Base-by-base conservation (phyloP, 2,888 invertebrate species). In the Balanococcus diminutus region DNA sequence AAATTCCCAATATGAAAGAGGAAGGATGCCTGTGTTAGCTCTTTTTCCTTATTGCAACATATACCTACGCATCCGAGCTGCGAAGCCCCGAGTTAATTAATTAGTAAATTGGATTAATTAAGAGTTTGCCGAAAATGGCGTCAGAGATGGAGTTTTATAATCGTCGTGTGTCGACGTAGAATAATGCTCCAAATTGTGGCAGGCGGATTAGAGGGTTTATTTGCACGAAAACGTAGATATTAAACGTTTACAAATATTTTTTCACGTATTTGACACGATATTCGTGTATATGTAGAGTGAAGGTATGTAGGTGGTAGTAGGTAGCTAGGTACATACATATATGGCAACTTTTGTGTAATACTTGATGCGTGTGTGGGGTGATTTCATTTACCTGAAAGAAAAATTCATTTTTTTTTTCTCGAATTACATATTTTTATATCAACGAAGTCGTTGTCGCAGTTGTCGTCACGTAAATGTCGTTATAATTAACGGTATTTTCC, bases 211-310 rank as follows among this genome's bases (percentile, higher is more conserved):
- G n/a, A n/a, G n/a, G n/a, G n/a, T n/a, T n/a, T n/a, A n/a, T 25
- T 8, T 31, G 36, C 36, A 36, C 32, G 75, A 79, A 67, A 67
- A 67, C 28, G 28, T 67, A 67, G 28, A 67, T 14, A 36, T 79
- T 79, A 32, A 79, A 79, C 75, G 75, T 79, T 79, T 79, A 79
- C 75, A 79, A 79, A 79, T 79, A 36, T 79, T 79, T 31, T 72
- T 31, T 31, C 11, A 8, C 14, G 16, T 31, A 22, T 67, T 28
- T 67, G 28, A 67, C 28, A 67, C 67, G 67, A 25, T n/a, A 32
- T 61, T 72, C 72, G 46, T n/a, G 11, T 11, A 14, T 46, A 46
- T 6, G 46, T n/a, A 46, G 46, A 46, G 36, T 36, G 14, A 1
- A n/a, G n/a, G n/a, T 46, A 46, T n/a, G 16, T 42, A n/a, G n/a